Base-by-base conservation (phyloP, 2,888 invertebrate genomes). In the Atrina japonica region DNA sequence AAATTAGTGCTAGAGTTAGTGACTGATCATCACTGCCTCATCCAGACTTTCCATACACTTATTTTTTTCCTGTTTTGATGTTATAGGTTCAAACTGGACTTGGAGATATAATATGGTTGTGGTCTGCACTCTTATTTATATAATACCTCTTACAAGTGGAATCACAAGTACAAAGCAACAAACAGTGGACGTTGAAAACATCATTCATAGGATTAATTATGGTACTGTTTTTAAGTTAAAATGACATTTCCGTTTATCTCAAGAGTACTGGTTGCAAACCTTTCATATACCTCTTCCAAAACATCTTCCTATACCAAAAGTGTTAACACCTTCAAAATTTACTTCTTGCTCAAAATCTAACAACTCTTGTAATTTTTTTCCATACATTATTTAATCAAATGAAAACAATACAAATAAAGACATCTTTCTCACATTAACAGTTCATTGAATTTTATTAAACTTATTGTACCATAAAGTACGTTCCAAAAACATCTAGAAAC, bases 191-290 rank as follows among this genome's bases (percentile, higher is more conserved):
- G 21, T 1, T 59, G 43, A 16, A n/a, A n/a, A n/a, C n/a, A n/a
- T n/a, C n/a, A 50, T 68, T 40, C 68, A 68, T 11, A 29, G 61
- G 9, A 45, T 68, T 1, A 68, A 68, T 23, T 68, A 68, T 35
- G 68, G 68, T 1, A 35, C 53, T 11, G 18, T 68, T 68, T 68
- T 27, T 23, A 68, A 41, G 29, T 43, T 18, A 35, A n/a, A 43
- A 27, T 29, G 43, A 16, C 6, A 40, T 1, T 7, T 66, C 1
- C 18, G 47, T 16, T 30, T 61, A 21, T 27, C 67, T 3, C 50
- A 59, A 16, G 60, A 61, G 18, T 61, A 52, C 23, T 68, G 68
- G 68, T 30, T 45, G 21, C 61, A 68, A 29, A 68, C 61, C n/a
- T 68, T 53, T 45, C 35, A 61, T 35, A 35, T 64, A 23, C 30